phyloP scores from a whole-genome alignment of 1,140 invertebrate genomes.

The Drosophila bifasciata region DNA sequence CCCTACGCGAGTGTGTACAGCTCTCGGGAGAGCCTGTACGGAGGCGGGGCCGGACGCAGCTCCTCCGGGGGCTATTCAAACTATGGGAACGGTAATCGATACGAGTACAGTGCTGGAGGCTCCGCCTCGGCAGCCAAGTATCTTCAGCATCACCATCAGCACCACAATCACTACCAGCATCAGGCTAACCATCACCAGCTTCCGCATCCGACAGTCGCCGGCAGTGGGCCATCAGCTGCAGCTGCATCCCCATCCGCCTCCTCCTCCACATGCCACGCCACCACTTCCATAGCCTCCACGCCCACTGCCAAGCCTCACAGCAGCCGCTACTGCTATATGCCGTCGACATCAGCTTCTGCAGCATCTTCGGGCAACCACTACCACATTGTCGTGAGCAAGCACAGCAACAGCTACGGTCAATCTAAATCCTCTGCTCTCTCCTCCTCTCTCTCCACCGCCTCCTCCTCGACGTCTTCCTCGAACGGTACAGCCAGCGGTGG shows the following conservation, averaged over 20 bases:
- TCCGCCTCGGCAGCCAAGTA: slow-evolving; percentile 39
- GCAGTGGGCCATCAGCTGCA: slow-evolving; percentile 20
- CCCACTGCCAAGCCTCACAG: slow-evolving; percentile 40
- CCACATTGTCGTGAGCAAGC: slow-evolving; percentile 68
- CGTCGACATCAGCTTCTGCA: slow-evolving; percentile 34
- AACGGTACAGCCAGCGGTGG: slow-evolving; percentile 52
- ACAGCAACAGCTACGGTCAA: slow-evolving; percentile 49
- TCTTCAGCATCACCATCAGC: slow-evolving; percentile 38
- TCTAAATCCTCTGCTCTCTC: slow-evolving; percentile 69
- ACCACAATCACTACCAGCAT: slow-evolving; percentile 45
- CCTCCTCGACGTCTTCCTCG: slow-evolving; percentile 36
- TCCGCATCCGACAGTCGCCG: slow-evolving; percentile 13
- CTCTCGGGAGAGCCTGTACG: slow-evolving; percentile 79
- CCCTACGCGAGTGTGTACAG: slow-evolving; percentile 79
- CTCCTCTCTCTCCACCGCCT: slow-evolving; percentile 53
- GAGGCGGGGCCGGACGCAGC: slow-evolving; percentile 38
- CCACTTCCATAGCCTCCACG: slow-evolving; percentile 27
- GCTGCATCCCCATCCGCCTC: slow-evolving; percentile 20
- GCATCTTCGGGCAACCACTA: slow-evolving; percentile 39
- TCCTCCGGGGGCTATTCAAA: slow-evolving; percentile 51
- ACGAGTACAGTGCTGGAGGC: slow-evolving; percentile 53
- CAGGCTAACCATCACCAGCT: slow-evolving; percentile 46
- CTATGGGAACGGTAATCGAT: slow-evolving; percentile 74
- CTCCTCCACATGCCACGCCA: slow-evolving; percentile 47
- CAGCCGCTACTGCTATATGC: slow-evolving; percentile 57